Base-by-base conservation (phyloP, 2,113 vertebrate genomes). In the Tachuris rubrigastra region DNA sequence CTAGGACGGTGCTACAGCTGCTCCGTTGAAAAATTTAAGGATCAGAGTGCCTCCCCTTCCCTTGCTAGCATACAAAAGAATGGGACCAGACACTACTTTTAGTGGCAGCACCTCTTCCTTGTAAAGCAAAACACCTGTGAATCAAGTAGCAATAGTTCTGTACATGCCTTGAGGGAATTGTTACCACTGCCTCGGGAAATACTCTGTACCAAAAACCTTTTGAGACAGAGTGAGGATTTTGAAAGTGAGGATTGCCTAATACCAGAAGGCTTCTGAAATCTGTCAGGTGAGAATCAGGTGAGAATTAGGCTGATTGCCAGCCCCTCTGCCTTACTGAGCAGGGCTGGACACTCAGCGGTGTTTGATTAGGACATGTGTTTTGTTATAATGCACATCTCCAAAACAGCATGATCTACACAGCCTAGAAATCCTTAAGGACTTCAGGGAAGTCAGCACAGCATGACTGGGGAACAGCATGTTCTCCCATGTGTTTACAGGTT, bases 91-190 rank as follows among this genome's bases (percentile, higher is more conserved):
- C 16, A 39, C 50, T 58, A 3, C 68, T 92, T 76, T 35, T 66
- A 78, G 58, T 33, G 65, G 47, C 14, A 75, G 15, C 18, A 14
- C 3, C 21, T 65, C 52, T 75, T 87, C 44, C 14, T n/a, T 60
- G 30, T 89, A 58, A 63, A 85, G 73, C 12, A 72, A 91, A 85
- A 65, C 4, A 2, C 53, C 37, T 62, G 22, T 56, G 41, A 94
- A 63, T 85, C 30, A 10, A 75, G n/a, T 17, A 68, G 47, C 52
- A n/a, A 2, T 56, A 37, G 72, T 85, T 72, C 74, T 3, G 2
- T 44, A 19, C 1, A 0, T 50, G 49, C 59, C 49, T 49, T 74
- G 8, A 1, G 3, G 71, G 49, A 87, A 82, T 72, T 0, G 0
- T 42, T 81, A 5, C 47, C 16, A 23, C 27, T 0, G 1, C 73